Evolutionary conservation across 1,140 invertebrate genomes (phyloP), one percentile per base, ranked within the genome.

Genomic region (Eufriesea mexicana): DNA sequence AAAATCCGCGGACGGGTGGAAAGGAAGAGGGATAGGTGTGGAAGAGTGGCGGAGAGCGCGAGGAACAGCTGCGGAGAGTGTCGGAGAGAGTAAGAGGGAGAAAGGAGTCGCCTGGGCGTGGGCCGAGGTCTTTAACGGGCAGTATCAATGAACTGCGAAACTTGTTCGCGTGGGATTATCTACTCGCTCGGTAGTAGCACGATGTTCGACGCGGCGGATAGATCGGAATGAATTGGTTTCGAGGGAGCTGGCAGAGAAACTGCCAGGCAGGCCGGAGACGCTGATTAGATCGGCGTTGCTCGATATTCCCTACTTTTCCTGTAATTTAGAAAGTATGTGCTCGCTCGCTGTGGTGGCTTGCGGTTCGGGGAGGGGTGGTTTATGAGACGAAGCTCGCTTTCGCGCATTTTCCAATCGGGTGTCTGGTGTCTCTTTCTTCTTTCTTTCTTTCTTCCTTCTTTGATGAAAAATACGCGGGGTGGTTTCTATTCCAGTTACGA

Each of bases 61-160:
- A n/a, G n/a, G n/a, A n/a, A n/a, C n/a, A n/a, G n/a, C n/a, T n/a
- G n/a, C n/a, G n/a, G n/a, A n/a, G n/a, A n/a, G n/a, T n/a, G n/a
- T n/a, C n/a, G n/a, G 51, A 55, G 12, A 49, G 12, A 18, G 51
- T 42, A n/a, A 28, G 42, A 55, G 71, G 51, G 51, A 66, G 51
- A 64, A 51, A 49, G 42, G 59, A 79, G 59, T 59, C 51, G 79
- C 42, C 77, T 67, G 85, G 61, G 84, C 85, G 88, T 89, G 80
- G 84, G 86, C 82, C 61, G 84, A 80, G 84, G 57, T 83, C 84
- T 90, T 84, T 89, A 89, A 89, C 81, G 25, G 35, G 42, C 74
- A 80, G 83, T 90, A 90, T 90, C 90, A 91, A 89, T 89, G 89
- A 91, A 91, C 89, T 89, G 86, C 84, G 77, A 87, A 88, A 88